Evolutionary conservation across 2,797 vertebrate species (phyloP).

Genomic region (Helarctos malayanus): DNA sequence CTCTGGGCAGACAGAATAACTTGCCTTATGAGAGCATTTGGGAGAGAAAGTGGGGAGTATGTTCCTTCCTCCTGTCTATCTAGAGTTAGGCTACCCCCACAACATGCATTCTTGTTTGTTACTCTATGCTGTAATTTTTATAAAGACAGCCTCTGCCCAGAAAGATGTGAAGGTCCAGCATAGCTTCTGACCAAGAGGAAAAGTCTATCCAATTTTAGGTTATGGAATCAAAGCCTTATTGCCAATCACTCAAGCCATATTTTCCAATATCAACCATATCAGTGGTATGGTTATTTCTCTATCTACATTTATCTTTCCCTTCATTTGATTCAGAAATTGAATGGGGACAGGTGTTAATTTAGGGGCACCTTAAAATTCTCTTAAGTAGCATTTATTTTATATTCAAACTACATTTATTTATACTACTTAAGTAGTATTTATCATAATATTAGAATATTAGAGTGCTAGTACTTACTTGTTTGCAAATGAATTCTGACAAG

Average conservation of each 20-base stretch:
- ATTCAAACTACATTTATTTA: no score
- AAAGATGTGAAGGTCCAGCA: not conserved
- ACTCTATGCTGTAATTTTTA: not conserved
- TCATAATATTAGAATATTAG: not conserved
- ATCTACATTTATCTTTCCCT: not conserved
- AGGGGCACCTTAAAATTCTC: not conserved
- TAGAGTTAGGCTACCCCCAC: not conserved
- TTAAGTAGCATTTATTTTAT: no score
- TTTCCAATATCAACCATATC: not conserved
- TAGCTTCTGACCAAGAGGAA: not conserved
- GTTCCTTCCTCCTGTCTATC: rapidly evolving
- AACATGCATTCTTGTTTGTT: not conserved
- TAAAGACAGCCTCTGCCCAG: not conserved
- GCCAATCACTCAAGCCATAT: not conserved
- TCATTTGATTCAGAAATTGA: not conserved
- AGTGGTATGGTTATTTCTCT: not conserved
- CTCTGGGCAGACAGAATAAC: not conserved
- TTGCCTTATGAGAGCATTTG: not conserved
- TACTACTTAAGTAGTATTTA: not conserved
- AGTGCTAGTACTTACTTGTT: not conserved
- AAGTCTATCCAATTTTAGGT: not conserved
- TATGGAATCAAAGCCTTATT: not conserved
- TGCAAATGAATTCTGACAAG: not conserved
- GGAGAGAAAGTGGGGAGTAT: rapidly evolving
- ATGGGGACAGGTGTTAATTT: not conserved